A percentile compares a stretch with the other conserved stretches of the same genome.
Conservation (phyloP, 2,888 invertebrate genomes). For the Brachyptera putata region DNA sequence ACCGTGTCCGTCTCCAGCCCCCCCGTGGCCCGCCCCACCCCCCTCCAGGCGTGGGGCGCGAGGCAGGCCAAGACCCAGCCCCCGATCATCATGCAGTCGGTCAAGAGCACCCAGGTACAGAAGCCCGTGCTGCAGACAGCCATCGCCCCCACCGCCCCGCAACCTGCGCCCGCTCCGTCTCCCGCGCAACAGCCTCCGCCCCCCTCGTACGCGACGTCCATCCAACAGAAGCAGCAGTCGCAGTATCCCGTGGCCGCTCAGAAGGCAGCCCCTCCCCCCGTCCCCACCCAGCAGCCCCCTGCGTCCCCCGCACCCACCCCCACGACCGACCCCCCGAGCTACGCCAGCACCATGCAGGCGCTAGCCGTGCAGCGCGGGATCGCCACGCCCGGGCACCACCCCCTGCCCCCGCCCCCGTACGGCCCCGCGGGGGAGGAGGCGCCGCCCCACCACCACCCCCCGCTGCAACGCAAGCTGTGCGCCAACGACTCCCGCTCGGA, state of each 20-base stretch:
- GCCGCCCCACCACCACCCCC: slow-evolving; percentile 51
- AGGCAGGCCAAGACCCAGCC: slow-evolving; percentile 85
- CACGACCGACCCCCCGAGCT: slow-evolving; percentile 86
- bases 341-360: slow-evolving; percentile 86
- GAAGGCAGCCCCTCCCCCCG: slow-evolving; percentile 39
- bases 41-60: slow-evolving; percentile 79
- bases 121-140: slow-evolving; percentile 94
- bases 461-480: slow-evolving; percentile 56
- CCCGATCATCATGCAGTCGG: slow-evolving; percentile 95
- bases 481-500: slow-evolving; percentile 46
- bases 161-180: slow-evolving; percentile 46
- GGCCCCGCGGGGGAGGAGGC: slow-evolving; percentile 47
- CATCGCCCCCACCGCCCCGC: slow-evolving; percentile 82
- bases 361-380: slow-evolving; percentile 63
- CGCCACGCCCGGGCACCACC: slow-evolving; percentile 37
- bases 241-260: slow-evolving; percentile 42
- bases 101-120: slow-evolving; percentile 92
- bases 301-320: slow-evolving; percentile 41
- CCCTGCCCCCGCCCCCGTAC: slow-evolving; percentile 64
- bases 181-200: slow-evolving; percentile 58
- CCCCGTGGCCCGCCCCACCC: slow-evolving; percentile 70
- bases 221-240: slow-evolving; percentile 67
- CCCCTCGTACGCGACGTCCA: slow-evolving; percentile 76
- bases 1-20: slow-evolving; percentile 63
- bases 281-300: slow-evolving; percentile 44